Percentiles rank a stretch among this genome's conserved stretches.
phyloP scores from a whole-genome alignment of 2,113 vertebrate genomes.

The Piaya cayana region DNA sequence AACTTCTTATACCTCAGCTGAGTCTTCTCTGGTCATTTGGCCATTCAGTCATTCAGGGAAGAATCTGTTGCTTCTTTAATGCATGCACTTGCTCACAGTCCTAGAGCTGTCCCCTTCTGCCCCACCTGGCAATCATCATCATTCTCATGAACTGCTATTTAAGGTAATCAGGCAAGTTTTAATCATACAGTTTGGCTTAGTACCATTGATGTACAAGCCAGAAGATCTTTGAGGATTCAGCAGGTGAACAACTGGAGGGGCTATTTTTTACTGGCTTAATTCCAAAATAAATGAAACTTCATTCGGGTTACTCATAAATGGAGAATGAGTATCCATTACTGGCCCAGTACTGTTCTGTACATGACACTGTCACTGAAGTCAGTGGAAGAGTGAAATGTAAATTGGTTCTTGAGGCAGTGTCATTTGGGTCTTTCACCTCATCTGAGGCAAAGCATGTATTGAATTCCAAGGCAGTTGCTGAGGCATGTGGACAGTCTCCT shows the following conservation, averaged over 20 bases:
- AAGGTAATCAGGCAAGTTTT: not conserved
- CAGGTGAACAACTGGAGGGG: not conserved
- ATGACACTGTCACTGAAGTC: not conserved
- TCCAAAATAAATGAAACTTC: constrained; percentile 13
- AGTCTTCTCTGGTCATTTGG: not conserved
- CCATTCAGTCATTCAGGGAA: not conserved
- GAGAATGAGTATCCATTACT: not conserved
- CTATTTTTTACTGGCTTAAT: constrained; percentile 18
- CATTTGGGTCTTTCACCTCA: not conserved
- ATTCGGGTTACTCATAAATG: constrained; percentile 16
- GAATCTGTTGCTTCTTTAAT: not conserved
- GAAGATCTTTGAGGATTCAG: not conserved
- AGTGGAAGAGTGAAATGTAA: not conserved
- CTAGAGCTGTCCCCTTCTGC: not conserved
- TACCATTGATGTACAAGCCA: not conserved
- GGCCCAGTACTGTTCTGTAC: not conserved
- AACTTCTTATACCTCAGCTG: not conserved
- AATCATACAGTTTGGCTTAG: not conserved
- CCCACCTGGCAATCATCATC: too few species aligned
- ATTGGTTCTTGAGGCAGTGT: not conserved
- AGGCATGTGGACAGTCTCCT: not conserved
- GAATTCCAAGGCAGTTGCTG: not conserved
- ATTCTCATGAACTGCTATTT: constrained; percentile 16
- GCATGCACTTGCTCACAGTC: not conserved
- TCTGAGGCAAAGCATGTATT: not conserved